These are phyloP conservation scores for Protobothrops flavoviridis DNA, from an alignment of 2,113 vertebrate genomes.

Conservation along the genomic window DNA sequence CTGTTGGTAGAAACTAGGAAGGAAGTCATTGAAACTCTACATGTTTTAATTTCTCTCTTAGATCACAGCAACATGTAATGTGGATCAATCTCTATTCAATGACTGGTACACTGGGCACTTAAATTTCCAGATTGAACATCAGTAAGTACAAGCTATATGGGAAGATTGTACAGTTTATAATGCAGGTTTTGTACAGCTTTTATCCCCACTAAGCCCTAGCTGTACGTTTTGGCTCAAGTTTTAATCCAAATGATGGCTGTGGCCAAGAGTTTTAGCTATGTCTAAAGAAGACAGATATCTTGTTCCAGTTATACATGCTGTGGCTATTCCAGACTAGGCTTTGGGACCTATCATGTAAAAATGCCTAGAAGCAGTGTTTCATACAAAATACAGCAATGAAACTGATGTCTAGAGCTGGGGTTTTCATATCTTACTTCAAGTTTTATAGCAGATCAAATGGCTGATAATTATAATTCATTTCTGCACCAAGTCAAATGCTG, in stretches of 20 bases:
- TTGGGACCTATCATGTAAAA: not conserved
- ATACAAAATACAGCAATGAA: not conserved
- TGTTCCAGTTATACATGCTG: not conserved
- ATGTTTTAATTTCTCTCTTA: slow-evolving; percentile 32
- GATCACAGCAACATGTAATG: slow-evolving; percentile 80
- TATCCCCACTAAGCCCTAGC: not conserved
- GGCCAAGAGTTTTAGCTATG: not conserved
- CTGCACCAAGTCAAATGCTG: not conserved
- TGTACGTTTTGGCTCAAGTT: not conserved
- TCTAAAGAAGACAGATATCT: not conserved
- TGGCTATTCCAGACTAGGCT: not conserved
- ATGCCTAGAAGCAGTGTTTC: not conserved
- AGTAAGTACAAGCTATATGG: slow-evolving; percentile 68
- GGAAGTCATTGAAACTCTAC: not conserved
- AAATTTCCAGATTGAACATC: slow-evolving; percentile 85
- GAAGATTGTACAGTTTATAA: not conserved
- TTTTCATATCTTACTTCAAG: not conserved
- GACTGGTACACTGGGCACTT: slow-evolving; percentile 84
- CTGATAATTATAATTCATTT: not conserved
- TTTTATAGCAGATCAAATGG: not conserved
- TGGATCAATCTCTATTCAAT: slow-evolving; percentile 78
- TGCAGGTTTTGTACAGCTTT: not conserved
- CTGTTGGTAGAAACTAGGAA: not conserved
- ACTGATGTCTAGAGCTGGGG: not conserved
- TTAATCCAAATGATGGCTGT: not conserved